Evolutionary conservation across 2,113 vertebrate species (phyloP).

Genomic region (Grammomys surdaster): DNA sequence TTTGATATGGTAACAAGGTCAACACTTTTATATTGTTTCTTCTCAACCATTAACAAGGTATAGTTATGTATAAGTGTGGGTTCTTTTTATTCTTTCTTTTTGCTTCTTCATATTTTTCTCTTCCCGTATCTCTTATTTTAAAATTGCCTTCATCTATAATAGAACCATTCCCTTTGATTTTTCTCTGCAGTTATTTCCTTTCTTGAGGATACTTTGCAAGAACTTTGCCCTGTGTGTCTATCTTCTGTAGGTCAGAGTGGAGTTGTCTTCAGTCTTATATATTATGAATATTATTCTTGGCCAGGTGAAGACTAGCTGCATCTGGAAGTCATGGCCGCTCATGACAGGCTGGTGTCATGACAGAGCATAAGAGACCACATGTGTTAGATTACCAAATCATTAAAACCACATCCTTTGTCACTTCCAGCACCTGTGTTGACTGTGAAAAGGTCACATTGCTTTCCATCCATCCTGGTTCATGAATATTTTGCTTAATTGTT

Average conservation of each 20-base stretch:
- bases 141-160: neutral
- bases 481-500: neutral
- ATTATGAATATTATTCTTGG: neutral
- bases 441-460: neutral
- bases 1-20: neutral
- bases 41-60: neutral
- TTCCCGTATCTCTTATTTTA: neutral
- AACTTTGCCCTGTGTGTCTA: neutral
- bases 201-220: neutral
- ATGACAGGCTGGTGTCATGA: neutral
- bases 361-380: neutral
- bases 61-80: neutral
- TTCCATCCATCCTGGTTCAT: neutral
- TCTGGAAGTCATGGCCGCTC: neutral
- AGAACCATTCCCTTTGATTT: neutral
- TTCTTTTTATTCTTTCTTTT: neutral
- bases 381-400: neutral
- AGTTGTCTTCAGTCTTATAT: neutral
- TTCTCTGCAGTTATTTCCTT: neutral
- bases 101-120: neutral
- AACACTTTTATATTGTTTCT: neutral
- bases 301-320: neutral
- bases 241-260: neutral
- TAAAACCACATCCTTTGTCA: neutral
- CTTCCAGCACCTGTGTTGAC: conserved; percentile 20